phyloP scores from a whole-genome alignment of 2,797 vertebrate genomes.

The Octomys mimax region DNA sequence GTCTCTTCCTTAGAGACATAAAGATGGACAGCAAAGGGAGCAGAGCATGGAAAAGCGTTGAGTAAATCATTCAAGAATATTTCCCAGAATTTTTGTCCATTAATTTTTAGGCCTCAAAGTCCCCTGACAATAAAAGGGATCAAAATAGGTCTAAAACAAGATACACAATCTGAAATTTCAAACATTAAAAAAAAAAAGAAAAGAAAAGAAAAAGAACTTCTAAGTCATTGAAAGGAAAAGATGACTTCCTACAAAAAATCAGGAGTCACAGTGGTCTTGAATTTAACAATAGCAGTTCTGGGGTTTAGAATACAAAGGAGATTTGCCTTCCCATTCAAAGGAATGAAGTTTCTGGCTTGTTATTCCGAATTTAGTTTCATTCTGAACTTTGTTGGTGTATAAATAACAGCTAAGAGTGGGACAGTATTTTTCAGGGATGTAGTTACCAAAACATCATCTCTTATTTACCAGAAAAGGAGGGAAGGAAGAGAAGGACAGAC shows the following conservation, averaged over 20 bases:
- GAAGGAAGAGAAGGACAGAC: neutral
- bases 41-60: neutral
- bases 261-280: neutral
- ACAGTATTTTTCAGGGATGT: neutral
- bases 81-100: slow-evolving; percentile 49
- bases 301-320: neutral
- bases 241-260: slow-evolving; percentile 29
- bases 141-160: slow-evolving; percentile 47
- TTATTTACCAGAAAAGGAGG: neutral
- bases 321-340: slow-evolving; percentile 27
- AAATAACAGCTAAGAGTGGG: neutral
- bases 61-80: slow-evolving; percentile 42
- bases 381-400: neutral
- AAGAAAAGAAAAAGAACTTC: neutral
- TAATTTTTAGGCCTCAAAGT: slow-evolving; percentile 40
- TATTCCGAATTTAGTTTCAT: neutral
- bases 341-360: neutral
- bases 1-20: neutral
- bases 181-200: neutral
- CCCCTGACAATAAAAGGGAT: slow-evolving; percentile 21
- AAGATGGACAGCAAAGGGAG: slow-evolving; percentile 33
- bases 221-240: slow-evolving; percentile 27
- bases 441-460: neutral
- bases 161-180: neutral
- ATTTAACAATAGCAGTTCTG: neutral